Base-by-base conservation (phyloP, 2,113 vertebrate species). In the Hypanus sabinus region DNA sequence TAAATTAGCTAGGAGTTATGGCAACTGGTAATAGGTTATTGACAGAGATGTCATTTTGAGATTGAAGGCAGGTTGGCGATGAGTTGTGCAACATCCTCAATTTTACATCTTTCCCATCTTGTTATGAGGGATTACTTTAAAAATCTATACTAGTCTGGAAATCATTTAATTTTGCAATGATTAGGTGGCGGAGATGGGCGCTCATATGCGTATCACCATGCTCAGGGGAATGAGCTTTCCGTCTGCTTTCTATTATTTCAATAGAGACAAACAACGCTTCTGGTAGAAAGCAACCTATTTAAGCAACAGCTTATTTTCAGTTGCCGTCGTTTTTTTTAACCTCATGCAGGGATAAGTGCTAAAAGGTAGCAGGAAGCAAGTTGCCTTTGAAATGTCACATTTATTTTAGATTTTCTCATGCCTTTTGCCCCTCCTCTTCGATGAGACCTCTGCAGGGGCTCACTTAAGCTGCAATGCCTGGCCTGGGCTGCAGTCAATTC, bases 1-100 rank as follows among this genome's bases (percentile, higher is more conserved):
- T 65, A 33, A 90, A 90, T 90, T 90, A 90, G 85, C 60, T 30
- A 90, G 85, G 60, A 90, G n/a, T 36, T 79, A 79, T 79, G 76
- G 76, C 10, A 79, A 79, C 30, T 65, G 85, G 85, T n/a, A 90
- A 90, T 90, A 65, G 60, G 60, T 65, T 90, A 90, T 90, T 65
- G 85, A 33, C 30, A 14, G 60, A 65, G n/a, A n/a, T 87, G 83
- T 6, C 83, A 20, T 90, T 88, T 90, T 65, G 85, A 65, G 60
- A 65, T 90, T 88, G 57, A 88, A 0, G 14, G 30, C 30, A 33
- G 57, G 14, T 30, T 88, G 30, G 85, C 62, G 57, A 60, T 33
- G n/a, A 33, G 85, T 62, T 90, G 60, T 12, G 16, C 85, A 90
- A 87, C 5, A 65, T 90, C 5, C 30, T 65, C 12, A 16, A 18